Percentiles rank a stretch among this genome's conserved stretches.
These are phyloP conservation scores for Psophia crepitans DNA, from an alignment of 2,113 vertebrate species.

Conservation along the genomic window DNA sequence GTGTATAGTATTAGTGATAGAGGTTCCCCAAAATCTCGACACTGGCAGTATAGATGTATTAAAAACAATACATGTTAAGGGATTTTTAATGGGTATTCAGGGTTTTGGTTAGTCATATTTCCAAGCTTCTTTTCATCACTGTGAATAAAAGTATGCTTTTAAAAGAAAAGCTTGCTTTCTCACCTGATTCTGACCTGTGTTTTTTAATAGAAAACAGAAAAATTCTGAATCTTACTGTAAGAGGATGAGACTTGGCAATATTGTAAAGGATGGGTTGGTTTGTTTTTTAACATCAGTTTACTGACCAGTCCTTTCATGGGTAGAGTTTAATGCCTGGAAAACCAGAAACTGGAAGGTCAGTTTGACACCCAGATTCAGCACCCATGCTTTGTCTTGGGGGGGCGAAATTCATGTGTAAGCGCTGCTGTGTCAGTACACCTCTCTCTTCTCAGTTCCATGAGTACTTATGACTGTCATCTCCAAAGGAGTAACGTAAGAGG, in stretches of 20 bases:
- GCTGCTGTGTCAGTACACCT: accelerated
- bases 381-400: not conserved
- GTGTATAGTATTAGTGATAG: not conserved
- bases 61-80: not conserved
- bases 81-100: not conserved
- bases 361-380: not conserved
- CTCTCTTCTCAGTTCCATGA: not conserved
- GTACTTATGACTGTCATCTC: not conserved
- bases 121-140: not conserved
- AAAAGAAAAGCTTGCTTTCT: not conserved
- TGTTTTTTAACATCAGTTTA: not conserved
- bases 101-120: not conserved
- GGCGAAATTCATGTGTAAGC: accelerated
- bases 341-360: not conserved
- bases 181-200: not conserved
- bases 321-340: not conserved
- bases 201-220: not conserved
- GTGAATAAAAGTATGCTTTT: not conserved
- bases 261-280: not conserved
- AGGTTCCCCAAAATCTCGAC: not conserved
- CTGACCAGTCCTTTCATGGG: not conserved
- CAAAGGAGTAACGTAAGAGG: not conserved
- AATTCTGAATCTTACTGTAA: not conserved
- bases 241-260: not conserved
- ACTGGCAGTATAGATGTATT: not conserved